Evolutionary conservation across 2,797 vertebrate species (phyloP).

Genomic region (Masticophis lateralis): DNA sequence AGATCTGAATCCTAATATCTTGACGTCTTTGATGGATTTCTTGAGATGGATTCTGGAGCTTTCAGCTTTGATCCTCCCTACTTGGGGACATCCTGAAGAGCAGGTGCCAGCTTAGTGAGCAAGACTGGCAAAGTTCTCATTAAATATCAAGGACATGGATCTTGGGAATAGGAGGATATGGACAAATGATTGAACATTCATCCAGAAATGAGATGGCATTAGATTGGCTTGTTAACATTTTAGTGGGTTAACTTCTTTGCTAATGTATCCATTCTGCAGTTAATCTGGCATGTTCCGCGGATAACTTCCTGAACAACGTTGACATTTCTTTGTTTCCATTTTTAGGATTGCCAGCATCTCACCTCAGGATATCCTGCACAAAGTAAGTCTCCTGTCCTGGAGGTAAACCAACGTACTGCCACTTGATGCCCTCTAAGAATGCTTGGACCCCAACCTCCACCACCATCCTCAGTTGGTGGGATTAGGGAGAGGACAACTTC

Average conservation of each 20-base stretch:
- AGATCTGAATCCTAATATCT: background rate
- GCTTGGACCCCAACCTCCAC: background rate
- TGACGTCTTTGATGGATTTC: background rate
- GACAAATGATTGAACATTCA: constrained; percentile 27
- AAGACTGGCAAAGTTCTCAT: background rate
- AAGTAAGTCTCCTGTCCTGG: constrained; percentile 82
- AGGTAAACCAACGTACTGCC: background rate
- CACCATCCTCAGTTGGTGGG: background rate
- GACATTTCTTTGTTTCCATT: constrained; percentile 69
- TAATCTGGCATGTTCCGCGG: constrained; percentile 18
- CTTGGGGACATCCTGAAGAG: background rate
- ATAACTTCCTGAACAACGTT: constrained; percentile 58
- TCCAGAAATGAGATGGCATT: constrained; percentile 27
- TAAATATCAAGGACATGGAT: background rate
- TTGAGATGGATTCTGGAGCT: background rate
- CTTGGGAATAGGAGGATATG: background rate
- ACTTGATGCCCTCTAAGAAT: background rate
- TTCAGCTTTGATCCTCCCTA: background rate
- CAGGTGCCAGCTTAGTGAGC: background rate
- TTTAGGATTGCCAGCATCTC: constrained; percentile 90
- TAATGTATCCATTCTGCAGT: background rate
- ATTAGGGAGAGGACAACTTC: background rate
- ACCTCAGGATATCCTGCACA: constrained; percentile 90
- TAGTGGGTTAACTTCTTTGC: constrained; percentile 22
- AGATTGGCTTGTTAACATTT: background rate